Conservation (phyloP, 2,888 invertebrate genomes). For the Brachyptera putata region DNA sequence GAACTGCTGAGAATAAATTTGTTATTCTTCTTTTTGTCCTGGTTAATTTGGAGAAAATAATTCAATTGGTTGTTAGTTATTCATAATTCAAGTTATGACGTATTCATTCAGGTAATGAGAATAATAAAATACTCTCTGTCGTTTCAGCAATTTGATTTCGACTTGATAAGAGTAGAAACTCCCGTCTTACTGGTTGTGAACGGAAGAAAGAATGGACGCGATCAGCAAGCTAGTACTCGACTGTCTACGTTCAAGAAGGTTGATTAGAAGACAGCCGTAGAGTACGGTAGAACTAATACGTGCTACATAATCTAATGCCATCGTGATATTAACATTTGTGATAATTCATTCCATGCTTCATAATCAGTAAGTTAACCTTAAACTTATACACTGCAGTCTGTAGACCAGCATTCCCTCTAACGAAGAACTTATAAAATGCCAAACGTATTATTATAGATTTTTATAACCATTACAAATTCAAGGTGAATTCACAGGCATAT, state of each 20-base stretch:
- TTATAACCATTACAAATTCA: too few relatives aligned
- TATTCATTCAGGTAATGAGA: too few relatives aligned
- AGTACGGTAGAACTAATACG: not conserved
- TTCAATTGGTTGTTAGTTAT: too few relatives aligned
- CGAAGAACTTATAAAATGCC: not conserved
- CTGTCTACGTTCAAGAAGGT: conserved; percentile 63
- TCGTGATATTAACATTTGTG: conserved; percentile 20
- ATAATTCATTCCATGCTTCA: conserved; percentile 19
- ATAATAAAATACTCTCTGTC: too few relatives aligned
- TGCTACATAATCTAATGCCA: conserved; percentile 1
- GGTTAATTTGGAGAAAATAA: too few relatives aligned
- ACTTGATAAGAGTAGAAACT: conserved; percentile 72
- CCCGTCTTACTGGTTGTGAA: conserved; percentile 72
- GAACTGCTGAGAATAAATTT: too few relatives aligned
- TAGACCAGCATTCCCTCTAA: not conserved
- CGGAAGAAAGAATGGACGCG: conserved; percentile 64
- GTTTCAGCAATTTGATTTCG: conserved; percentile 68
- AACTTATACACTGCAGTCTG: not conserved
- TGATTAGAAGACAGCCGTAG: conserved; percentile 43
- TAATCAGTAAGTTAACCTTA: conserved; percentile 7
- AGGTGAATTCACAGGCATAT: too few relatives aligned
- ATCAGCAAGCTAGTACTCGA: conserved; percentile 61
- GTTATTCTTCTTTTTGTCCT: too few relatives aligned
- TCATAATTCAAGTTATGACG: too few relatives aligned
- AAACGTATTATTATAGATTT: too few relatives aligned